Evolutionary conservation across 2,888 invertebrate genomes (phyloP).

Genomic region (Therioaphis trifolii): DNA sequence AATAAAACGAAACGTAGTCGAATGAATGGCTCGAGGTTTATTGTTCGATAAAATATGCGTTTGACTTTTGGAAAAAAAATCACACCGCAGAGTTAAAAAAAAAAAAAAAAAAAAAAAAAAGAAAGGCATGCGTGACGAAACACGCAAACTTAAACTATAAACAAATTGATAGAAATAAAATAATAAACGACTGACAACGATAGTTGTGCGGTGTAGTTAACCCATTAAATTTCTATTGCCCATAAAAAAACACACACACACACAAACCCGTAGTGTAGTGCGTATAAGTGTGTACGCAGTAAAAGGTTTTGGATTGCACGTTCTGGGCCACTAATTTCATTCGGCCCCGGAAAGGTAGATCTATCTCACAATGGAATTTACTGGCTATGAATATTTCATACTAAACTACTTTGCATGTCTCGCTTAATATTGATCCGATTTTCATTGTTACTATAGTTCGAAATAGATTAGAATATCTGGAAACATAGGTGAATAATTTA

Average conservation of each 20-base stretch:
- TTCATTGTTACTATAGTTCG: neutral
- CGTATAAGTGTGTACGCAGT: neutral
- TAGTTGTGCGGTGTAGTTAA: constrained; percentile 14
- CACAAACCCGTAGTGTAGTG: too few species aligned
- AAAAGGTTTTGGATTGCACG: constrained; percentile 41
- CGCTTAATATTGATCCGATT: constrained; percentile 10
- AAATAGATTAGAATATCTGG: neutral
- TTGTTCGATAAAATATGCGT: neutral
- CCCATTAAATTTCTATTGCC: constrained; percentile 36
- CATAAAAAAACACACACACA: constrained; percentile 51
- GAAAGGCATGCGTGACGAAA: neutral
- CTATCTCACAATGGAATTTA: constrained; percentile 35
- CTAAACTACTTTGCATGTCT: constrained; percentile 28
- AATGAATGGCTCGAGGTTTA: neutral
- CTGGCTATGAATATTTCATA: constrained; percentile 50
- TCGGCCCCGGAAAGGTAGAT: constrained; percentile 29
- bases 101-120: neutral
- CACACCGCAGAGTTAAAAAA: neutral
- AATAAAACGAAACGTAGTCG: neutral
- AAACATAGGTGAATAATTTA: too few species aligned
- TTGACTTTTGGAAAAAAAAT: neutral
- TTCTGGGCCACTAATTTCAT: constrained; percentile 45
- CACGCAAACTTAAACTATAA: constrained; percentile 21
- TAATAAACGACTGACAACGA: constrained; percentile 36
- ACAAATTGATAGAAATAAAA: constrained; percentile 48